These are phyloP conservation scores for Gonioctena quinquepunctata DNA, from an alignment of 1,140 invertebrate species.

Conservation along the genomic window DNA sequence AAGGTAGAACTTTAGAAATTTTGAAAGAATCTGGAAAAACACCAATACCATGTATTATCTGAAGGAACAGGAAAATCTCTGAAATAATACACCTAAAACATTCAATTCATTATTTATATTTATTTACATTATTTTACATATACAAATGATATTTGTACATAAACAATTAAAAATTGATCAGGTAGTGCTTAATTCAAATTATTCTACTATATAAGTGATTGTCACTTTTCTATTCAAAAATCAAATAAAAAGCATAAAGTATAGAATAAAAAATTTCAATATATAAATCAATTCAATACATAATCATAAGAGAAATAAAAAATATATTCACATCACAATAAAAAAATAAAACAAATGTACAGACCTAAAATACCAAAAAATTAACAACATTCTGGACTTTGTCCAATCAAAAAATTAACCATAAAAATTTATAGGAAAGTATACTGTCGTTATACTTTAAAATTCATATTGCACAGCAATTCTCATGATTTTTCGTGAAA, in stretches of 20 bases:
- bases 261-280: slow-evolving; percentile 19
- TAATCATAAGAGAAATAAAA: slow-evolving; percentile 16
- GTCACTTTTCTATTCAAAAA: slow-evolving; percentile 29
- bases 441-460: slow-evolving; percentile 9
- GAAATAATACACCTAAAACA: too few species aligned
- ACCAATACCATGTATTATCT: too few species aligned
- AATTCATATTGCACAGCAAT: slow-evolving; percentile 33
- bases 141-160: slow-evolving; percentile 34
- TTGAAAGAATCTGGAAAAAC: too few species aligned
- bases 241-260: slow-evolving; percentile 2
- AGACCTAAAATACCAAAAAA: slow-evolving; percentile 18
- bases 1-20: too few species aligned
- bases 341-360: slow-evolving; percentile 27
- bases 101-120: neutral
- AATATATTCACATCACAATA: slow-evolving; percentile 19
- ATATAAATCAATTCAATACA: slow-evolving; percentile 27
- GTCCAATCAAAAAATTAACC: slow-evolving; percentile 21
- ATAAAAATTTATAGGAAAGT: slow-evolving; percentile 11
- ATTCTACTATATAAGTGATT: slow-evolving; percentile 34
- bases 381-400: slow-evolving; percentile 20
- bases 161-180: slow-evolving; percentile 34
- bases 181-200: slow-evolving; percentile 35
- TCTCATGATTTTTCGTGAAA: slow-evolving; percentile 4
- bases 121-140: slow-evolving; percentile 34
- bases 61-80: too few species aligned